A percentile compares a stretch with the other conserved stretches of the same genome.
Conservation (phyloP, 2,113 vertebrate species). For the Oenanthe oenanthe region DNA sequence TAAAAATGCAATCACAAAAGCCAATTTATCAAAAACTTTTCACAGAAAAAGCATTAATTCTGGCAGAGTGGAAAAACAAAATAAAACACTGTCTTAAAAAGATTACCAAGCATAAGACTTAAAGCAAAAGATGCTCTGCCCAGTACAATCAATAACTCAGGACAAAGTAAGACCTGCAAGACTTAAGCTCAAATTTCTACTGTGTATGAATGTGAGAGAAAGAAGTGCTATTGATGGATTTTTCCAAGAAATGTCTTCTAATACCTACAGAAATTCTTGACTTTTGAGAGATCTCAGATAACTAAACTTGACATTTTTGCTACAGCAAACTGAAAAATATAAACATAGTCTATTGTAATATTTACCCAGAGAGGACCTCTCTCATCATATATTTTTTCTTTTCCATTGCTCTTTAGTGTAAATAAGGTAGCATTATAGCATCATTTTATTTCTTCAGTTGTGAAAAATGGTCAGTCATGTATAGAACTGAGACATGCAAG, state of each 20-base stretch:
- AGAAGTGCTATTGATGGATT: not conserved
- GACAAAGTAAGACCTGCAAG: not conserved
- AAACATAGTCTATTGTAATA: not conserved
- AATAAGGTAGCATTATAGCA: not conserved
- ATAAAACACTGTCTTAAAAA: not conserved
- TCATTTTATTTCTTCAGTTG: not conserved
- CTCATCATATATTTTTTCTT: not conserved
- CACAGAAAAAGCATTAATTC: not conserved
- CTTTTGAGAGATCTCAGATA: not conserved
- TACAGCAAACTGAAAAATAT: not conserved
- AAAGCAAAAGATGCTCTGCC: not conserved
- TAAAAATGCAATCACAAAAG: not conserved
- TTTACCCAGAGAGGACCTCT: not conserved
- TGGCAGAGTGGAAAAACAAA: not conserved
- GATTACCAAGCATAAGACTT: not conserved
- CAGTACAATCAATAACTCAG: not conserved
- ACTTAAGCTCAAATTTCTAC: not conserved
- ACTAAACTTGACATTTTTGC: not conserved
- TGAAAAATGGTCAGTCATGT: not conserved
- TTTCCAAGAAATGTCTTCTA: not conserved
- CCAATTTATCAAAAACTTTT: not conserved
- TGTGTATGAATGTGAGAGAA: not conserved
- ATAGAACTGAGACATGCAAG: not conserved
- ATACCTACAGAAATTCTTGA: not conserved
- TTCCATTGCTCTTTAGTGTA: not conserved